phyloP scores from a whole-genome alignment of 2,888 invertebrate species.

The Anorthoa munda region DNA sequence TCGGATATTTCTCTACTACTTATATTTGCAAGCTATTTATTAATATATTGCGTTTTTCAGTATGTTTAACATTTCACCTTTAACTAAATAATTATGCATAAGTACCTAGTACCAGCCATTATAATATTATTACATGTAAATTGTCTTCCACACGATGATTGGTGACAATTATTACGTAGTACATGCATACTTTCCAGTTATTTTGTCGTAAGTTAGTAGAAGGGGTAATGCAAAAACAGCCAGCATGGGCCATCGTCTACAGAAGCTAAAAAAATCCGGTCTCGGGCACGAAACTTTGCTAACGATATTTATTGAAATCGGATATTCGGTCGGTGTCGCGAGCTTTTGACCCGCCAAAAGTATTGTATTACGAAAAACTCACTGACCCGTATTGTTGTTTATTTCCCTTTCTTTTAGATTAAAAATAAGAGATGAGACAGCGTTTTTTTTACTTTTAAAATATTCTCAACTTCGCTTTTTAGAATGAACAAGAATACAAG shows the following conservation, averaged over 20 bases:
- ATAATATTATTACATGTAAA: too few species aligned
- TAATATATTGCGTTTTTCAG: not conserved
- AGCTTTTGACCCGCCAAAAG: constrained; percentile 61
- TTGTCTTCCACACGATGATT: not conserved
- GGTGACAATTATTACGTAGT: not conserved
- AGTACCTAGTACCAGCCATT: too few species aligned
- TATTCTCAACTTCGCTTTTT: constrained; percentile 6
- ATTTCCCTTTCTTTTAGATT: constrained; percentile 54
- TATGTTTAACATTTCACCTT: not conserved
- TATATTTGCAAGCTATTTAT: too few species aligned
- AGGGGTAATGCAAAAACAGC: not conserved
- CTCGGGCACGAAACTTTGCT: constrained; percentile 51
- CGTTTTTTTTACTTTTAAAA: constrained; percentile 43
- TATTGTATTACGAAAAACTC: constrained; percentile 64
- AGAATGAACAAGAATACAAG: constrained; percentile 24
- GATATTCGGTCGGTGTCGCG: constrained; percentile 57
- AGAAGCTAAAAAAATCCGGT: constrained; percentile 31
- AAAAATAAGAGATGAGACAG: constrained; percentile 42
- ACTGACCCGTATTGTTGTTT: constrained; percentile 59
- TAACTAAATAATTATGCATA: too few species aligned
- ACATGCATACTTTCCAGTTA: not conserved
- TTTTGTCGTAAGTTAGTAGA: not conserved
- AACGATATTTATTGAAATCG: constrained; percentile 67
- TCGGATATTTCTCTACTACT: too few species aligned
- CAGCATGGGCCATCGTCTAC: constrained; percentile 1